These are phyloP conservation scores for Lepus oiostolus DNA, from an alignment of 2,797 vertebrate species.

Conservation along the genomic window DNA sequence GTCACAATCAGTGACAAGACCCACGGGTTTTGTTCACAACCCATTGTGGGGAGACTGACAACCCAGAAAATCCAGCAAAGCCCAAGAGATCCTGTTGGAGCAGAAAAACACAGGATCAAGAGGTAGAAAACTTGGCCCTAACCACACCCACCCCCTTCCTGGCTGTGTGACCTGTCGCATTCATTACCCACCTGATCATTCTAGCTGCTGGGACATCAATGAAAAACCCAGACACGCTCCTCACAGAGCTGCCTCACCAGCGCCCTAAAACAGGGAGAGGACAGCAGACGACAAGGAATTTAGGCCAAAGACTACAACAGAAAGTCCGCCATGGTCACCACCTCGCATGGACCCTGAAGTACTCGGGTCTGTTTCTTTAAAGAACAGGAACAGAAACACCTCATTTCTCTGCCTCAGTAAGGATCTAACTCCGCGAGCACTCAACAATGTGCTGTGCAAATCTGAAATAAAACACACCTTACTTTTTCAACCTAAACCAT, in stretches of 20 bases:
- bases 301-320: conserved; percentile 11
- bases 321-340: background rate
- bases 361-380: background rate
- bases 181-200: background rate
- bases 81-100: background rate
- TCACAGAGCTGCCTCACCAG: background rate
- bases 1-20: background rate
- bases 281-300: conserved; percentile 6
- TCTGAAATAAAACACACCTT: conserved; percentile 1
- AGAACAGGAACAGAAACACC: conserved; percentile 5
- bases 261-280: background rate
- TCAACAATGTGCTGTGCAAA: background rate
- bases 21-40: background rate
- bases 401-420: conserved; percentile 11
- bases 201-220: background rate
- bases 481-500: conserved; percentile 45
- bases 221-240: background rate
- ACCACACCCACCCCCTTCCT: background rate
- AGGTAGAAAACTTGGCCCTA: background rate
- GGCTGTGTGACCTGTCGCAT: background rate
- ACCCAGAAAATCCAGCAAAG: conserved; percentile 55
- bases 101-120: background rate
- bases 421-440: background rate
- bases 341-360: background rate
- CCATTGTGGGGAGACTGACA: background rate